Conservation (phyloP, 2,888 invertebrate genomes). For the Pterostichus niger region DNA sequence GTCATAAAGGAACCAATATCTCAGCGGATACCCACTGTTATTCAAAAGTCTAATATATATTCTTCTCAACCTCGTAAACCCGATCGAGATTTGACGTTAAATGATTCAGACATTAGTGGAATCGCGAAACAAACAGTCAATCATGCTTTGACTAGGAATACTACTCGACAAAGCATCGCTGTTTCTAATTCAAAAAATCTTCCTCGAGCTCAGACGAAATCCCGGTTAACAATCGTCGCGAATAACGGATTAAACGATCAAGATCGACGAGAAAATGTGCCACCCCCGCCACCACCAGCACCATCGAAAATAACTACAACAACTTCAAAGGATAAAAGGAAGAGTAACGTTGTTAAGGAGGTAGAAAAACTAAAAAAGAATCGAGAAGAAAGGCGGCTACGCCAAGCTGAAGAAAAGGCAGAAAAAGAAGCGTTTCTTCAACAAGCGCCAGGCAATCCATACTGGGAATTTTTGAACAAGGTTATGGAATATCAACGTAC, state of each 20-base stretch:
- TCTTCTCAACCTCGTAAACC: neutral
- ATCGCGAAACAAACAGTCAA: conserved; percentile 18
- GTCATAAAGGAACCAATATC: conserved; percentile 4
- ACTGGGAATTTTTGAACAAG: conserved; percentile 99
- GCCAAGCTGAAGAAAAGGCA: conserved; percentile 95
- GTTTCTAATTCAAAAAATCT: conserved; percentile 68
- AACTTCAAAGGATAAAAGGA: conserved; percentile 75
- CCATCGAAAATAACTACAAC: neutral
- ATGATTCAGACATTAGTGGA: neutral
- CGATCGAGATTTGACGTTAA: neutral
- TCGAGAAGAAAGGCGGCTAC: conserved; percentile 94
- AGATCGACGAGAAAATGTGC: conserved; percentile 64
- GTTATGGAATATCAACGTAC: conserved; percentile 90
- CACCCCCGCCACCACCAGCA: conserved; percentile 20
- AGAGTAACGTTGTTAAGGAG: conserved; percentile 95
- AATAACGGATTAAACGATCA: conserved; percentile 57
- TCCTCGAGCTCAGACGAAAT: conserved; percentile 20
- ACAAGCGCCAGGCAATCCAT: conserved; percentile 97
- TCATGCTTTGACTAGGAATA: conserved; percentile 73
- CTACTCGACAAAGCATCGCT: conserved; percentile 76
- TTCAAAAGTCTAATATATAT: neutral
- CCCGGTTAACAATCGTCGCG: conserved; percentile 16
- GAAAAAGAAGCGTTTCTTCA: conserved; percentile 96
- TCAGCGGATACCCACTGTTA: neutral
- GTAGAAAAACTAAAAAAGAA: conserved; percentile 98